Conservation (phyloP, 2,797 vertebrate genomes). For the Botia almorhae region DNA sequence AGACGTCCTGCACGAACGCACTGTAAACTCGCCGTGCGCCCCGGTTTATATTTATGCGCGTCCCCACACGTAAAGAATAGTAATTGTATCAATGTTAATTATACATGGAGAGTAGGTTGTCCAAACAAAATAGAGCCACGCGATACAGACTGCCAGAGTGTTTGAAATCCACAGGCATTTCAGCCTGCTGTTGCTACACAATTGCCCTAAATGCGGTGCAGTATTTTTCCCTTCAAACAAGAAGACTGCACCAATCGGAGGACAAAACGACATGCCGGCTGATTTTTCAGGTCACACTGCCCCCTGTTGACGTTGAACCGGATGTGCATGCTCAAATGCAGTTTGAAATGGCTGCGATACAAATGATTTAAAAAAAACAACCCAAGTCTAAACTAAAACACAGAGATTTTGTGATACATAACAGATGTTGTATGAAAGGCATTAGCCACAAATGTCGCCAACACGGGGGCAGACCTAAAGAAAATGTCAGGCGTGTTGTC, state of each 20-base stretch:
- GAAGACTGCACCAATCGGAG: conserved; percentile 66
- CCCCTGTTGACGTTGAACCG: conserved; percentile 71
- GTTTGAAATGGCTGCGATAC: conserved; percentile 56
- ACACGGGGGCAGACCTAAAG: conserved; percentile 19
- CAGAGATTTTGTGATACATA: conserved; percentile 54
- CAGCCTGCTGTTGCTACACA: conserved; percentile 64
- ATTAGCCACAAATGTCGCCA: conserved; percentile 50
- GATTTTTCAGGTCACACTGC: conserved; percentile 78
- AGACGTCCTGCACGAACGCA: conserved; percentile 73
- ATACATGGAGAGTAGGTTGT: conserved; percentile 75
- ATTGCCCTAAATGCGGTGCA: conserved; percentile 77
- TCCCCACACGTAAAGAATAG: conserved; percentile 70
- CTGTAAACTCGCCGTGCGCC: conserved; percentile 64
- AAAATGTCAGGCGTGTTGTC: conserved; percentile 52
- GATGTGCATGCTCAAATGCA: conserved; percentile 50
- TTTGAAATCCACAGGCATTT: conserved; percentile 70
- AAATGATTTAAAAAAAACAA: conserved; percentile 66
- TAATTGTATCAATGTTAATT: conserved; percentile 80
- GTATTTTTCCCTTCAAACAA: conserved; percentile 68
- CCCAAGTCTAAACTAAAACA: conserved; percentile 50
- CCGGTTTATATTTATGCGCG: conserved; percentile 72
- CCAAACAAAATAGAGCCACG: conserved; percentile 79
- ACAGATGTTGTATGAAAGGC: conserved; percentile 36
- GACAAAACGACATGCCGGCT: conserved; percentile 69
- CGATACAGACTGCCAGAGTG: conserved; percentile 68